Conservation (phyloP, 2,888 invertebrate genomes). For the Drosophila crucigera region DNA sequence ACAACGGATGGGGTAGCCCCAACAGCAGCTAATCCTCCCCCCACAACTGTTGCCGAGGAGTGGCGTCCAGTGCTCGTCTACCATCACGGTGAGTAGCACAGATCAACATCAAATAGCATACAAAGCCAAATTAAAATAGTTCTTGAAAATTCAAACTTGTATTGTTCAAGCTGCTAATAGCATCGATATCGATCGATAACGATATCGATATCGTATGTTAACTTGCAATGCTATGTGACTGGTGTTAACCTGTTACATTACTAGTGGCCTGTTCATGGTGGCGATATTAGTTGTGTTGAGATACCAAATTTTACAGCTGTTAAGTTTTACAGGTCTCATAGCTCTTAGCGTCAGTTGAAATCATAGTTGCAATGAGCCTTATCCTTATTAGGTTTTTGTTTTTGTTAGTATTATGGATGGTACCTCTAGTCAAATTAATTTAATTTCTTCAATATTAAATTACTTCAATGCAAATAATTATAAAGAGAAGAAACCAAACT, state of each 20-base stretch:
- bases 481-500: background rate
- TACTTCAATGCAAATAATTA: background rate
- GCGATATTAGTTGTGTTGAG: background rate
- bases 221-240: background rate
- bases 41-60: constrained; percentile 51
- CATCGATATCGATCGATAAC: background rate
- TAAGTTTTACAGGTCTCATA: background rate
- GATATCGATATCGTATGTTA: background rate
- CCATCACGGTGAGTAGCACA: constrained; percentile 72
- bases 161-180: background rate
- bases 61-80: constrained; percentile 70
- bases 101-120: background rate
- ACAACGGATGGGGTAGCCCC: constrained; percentile 55
- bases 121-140: background rate
- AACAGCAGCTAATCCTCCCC: constrained; percentile 21
- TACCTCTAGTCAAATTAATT: background rate
- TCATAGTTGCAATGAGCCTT: background rate
- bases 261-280: background rate
- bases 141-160: background rate
- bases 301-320: background rate
- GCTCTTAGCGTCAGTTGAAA: background rate
- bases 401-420: background rate
- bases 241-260: background rate
- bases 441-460: background rate
- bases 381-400: background rate